Base-by-base conservation (phyloP, 2,888 invertebrate species). In the Heliconius ethilla region DNA sequence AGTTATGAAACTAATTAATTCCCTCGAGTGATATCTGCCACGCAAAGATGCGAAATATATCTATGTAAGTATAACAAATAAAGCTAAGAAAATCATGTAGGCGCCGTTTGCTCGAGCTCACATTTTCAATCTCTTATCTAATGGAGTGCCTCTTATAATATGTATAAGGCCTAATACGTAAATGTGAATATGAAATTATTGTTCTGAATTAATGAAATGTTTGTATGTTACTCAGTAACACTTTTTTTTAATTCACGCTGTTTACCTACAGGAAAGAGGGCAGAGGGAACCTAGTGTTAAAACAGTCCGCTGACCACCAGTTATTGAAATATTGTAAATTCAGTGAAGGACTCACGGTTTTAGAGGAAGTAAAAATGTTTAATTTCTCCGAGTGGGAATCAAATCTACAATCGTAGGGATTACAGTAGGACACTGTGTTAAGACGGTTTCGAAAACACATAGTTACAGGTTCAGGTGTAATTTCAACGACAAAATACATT, bases 101-200 rank as follows among this genome's bases (percentile, higher is more conserved):
- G 27, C 63, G 63, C 63, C 63, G 27, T 63, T 63, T 63, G 27
- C 25, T 29, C 27, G 63, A 25, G 62, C 13, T 62, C 27, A 62
- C 62, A 27, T 63, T 27, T 63, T 15, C 63, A 63, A 63, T 63
- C 27, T 63, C 15, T 63, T 18, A 29, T 63, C 27, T 63, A 63
- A 63, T 63, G 63, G 27, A 63, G 63, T 63, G 63, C 27, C 63
- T 29, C 63, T 63, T 63, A 27, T 29, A 59, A 63, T 63, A 63
- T 63, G 63, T 63, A 63, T 63, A 25, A 15, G 63, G 13, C 5
- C 13, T 63, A 25, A 63, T 29, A 63, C 27, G 25, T 63, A 29
- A 63, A 63, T 29, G 27, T 63, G 27, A 63, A 29, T 63, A 63
- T 11, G 5, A 63, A 63, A 15, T 27, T 29, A 27, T 27, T 13